Evolutionary conservation across 2,888 invertebrate species (phyloP), one percentile per base, ranked within the genome.

Genomic region (Eumerus sabulonum): DNA sequence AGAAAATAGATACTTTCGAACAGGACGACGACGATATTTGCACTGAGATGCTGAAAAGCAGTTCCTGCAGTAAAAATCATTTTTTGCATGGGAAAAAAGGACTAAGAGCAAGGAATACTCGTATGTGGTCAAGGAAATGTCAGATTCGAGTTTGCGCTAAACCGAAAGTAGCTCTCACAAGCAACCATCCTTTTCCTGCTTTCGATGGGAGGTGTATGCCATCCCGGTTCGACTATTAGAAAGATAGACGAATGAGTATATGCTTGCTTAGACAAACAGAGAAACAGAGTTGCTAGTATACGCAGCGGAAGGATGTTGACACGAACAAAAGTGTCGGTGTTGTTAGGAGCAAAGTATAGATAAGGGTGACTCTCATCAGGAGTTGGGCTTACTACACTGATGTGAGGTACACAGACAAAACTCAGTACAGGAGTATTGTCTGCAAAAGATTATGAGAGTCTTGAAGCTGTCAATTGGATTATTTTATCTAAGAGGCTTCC

Each of bases 301-400:
- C 18, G 45, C 4, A 57, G 36, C 64, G 64, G 72, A 63, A 72
- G 72, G 63, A 72, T 64, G 72, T 72, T 64, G 72, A 72, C 42
- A 64, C 51, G 47, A 64, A 72, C 72, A 72, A 72, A 64, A 57
- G 45, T 53, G 64, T 57, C 47, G 27, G 27, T 27, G 27, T 27
- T 27, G 27, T 27, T 27, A 27, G 3, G 27, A 27, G 27, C 7
- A 7, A 27, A 27, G 7, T 4, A 7, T 27, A 27, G 27, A 27
- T 27, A 27, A 27, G 27, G 7, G 7, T n/a, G n/a, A n/a, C n/a
- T n/a, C n/a, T n/a, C 27, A 2, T 27, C 7, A 4, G 27, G 27
- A 7, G 27, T 27, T 4, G 27, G 27, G 27, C 27, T 27, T 27
- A 27, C 3, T 27, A 7, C 27, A 27, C 3, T 27, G 27, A 27